These are phyloP conservation scores for Aporrectodea caliginosa DNA, from an alignment of 1,140 invertebrate genomes.

Conservation along the genomic window DNA sequence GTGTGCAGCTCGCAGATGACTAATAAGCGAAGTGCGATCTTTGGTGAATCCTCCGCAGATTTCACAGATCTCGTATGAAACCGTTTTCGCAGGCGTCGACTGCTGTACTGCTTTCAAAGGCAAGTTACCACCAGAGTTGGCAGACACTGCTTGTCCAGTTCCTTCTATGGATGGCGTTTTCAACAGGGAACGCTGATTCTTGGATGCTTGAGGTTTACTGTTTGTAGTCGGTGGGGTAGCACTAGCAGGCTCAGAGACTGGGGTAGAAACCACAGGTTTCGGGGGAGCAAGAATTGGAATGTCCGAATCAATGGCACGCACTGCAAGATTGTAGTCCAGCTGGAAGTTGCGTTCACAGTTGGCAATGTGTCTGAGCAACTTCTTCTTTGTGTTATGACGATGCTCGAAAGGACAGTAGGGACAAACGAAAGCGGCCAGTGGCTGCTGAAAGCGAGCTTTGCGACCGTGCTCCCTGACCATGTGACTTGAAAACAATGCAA, in stretches of 20 bases:
- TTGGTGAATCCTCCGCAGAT: slow-evolving; percentile 54
- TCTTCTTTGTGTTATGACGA: slow-evolving; percentile 8
- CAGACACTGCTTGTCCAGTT: not conserved
- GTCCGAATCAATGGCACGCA: slow-evolving; percentile 18
- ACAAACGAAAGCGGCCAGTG: slow-evolving; percentile 8
- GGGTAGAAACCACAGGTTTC: not conserved
- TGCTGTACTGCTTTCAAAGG: not conserved
- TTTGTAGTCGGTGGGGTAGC: not conserved
- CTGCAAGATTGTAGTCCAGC: slow-evolving; percentile 14
- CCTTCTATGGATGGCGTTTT: not conserved
- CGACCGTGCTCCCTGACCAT: slow-evolving; percentile 20
- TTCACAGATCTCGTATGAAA: slow-evolving; percentile 51
- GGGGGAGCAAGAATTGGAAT: slow-evolving; percentile 15
- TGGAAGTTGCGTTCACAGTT: slow-evolving; percentile 25
- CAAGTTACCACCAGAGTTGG: not conserved
- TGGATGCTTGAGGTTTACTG: not conserved
- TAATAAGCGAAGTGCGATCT: slow-evolving; percentile 48
- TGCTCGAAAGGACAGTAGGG: slow-evolving; percentile 22
- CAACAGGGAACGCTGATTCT: not conserved
- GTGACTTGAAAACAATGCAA: slow-evolving; percentile 7
- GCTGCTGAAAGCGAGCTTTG: not conserved
- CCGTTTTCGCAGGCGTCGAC: not conserved
- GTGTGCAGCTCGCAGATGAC: slow-evolving; percentile 53
- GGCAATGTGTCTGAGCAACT: slow-evolving; percentile 10
- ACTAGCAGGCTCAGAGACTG: not conserved